Evolutionary conservation across 1,140 invertebrate genomes (phyloP), one percentile per base, ranked within the genome.

Genomic region (Harlomillsia oculata): DNA sequence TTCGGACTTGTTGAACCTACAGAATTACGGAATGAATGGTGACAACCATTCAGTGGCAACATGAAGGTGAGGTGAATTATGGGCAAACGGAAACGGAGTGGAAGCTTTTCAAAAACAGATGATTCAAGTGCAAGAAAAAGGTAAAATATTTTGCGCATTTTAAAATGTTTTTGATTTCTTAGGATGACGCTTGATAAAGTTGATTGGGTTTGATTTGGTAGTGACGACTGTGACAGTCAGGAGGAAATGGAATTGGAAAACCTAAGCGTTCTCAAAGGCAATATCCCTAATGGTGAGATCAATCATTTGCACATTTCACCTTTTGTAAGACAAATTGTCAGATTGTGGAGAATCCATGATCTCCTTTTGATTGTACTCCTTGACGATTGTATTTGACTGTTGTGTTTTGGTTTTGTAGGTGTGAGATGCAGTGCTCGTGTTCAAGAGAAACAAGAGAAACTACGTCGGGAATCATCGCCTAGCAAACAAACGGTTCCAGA

Each of bases 371-470:
- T 29, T 23, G 18, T 9, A 23, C 23, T 18, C 9, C 4, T 44
- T 37, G n/a, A 40, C n/a, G n/a, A n/a, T n/a, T n/a, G n/a, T n/a
- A n/a, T n/a, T n/a, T n/a, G n/a, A 30, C 18, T 28, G 25, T 18
- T 21, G 13, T 45, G 9, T 36, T 43, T 51, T 46, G n/a, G 5
- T 29, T 20, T 56, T 20, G 30, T 16, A 48, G 59, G 53, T 40
- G 56, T 59, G 1, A 49, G 62, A 9, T 60, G 39, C 39, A 60
- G 58, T 37, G 60, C 64, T 9, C 2, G 64, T n/a, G 60, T 65
- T 13, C 56, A 60, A 30, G 64, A 65, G 30, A 65, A 65, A 26
- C 64, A 65, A 40, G 64, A 65, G 34, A 65, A 65, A 29, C 34
- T 65, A 20, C 30, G 60, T 14, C 48, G 53, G 29, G 60, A 65